phyloP scores from a whole-genome alignment of 2,797 vertebrate genomes.

The Spheniscus humboldti region DNA sequence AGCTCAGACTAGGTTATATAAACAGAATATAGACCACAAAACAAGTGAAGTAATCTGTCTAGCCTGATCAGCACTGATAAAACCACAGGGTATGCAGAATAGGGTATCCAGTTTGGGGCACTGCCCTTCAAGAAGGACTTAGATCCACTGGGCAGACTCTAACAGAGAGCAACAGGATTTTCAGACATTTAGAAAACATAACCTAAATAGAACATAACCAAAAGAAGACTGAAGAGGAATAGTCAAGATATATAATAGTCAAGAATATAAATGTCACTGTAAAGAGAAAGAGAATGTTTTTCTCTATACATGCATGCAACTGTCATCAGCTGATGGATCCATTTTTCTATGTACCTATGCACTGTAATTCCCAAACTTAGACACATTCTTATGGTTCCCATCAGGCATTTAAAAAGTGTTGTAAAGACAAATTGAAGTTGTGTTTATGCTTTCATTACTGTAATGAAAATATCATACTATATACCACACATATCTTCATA shows the following conservation, averaged over 20 bases:
- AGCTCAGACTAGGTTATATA: background rate
- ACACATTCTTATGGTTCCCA: background rate
- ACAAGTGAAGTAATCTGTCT: background rate
- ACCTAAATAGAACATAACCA: background rate
- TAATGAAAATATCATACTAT: background rate
- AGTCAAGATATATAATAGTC: background rate
- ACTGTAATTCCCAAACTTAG: background rate
- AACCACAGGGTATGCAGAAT: background rate
- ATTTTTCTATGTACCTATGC: background rate
- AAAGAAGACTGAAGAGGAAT: background rate
- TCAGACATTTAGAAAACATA: background rate
- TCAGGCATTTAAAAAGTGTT: background rate
- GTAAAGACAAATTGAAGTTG: background rate
- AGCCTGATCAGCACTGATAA: background rate
- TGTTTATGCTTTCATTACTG: background rate
- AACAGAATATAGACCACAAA: background rate
- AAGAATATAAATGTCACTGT: background rate
- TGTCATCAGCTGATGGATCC: background rate
- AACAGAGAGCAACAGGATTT: background rate
- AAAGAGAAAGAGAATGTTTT: background rate
- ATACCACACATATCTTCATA: background rate
- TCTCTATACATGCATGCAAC: background rate
- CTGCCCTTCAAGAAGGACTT: background rate
- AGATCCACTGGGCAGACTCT: background rate
- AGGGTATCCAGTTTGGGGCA: background rate